phyloP scores from a whole-genome alignment of 2,113 vertebrate species.

The Upupa epops region DNA sequence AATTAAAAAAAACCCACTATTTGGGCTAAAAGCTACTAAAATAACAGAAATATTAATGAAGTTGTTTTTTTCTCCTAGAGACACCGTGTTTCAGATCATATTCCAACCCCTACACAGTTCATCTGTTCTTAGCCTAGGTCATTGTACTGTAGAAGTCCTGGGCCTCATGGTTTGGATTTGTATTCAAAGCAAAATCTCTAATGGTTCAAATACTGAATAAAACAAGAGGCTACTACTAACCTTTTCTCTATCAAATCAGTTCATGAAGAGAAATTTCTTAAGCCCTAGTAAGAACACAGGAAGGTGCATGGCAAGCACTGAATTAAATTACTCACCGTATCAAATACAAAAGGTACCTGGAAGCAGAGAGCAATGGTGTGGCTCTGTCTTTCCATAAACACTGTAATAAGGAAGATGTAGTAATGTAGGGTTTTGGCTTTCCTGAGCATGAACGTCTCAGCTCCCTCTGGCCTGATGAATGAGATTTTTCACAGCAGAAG shows the following conservation, averaged over 20 bases:
- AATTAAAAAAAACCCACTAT: no score
- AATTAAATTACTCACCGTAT: neutral
- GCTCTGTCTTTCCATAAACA: neutral
- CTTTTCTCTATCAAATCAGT: neutral
- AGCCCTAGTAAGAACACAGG: neutral
- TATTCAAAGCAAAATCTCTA: neutral
- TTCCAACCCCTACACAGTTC: neutral
- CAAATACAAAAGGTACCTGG: neutral
- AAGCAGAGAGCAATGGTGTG: neutral
- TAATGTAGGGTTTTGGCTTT: neutral
- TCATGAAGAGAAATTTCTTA: neutral
- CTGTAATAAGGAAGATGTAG: neutral
- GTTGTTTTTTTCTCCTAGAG: neutral
- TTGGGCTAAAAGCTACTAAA: neutral
- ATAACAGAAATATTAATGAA: neutral
- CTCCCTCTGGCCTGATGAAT: neutral
- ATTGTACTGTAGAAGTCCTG: neutral
- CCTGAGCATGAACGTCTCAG: neutral
- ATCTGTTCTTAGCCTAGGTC: neutral
- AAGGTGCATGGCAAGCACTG: neutral
- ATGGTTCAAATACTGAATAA: neutral
- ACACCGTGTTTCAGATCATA: fast-evolving
- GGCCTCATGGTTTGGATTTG: neutral
- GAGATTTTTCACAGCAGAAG: fast-evolving
- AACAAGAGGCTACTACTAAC: neutral